Conservation (phyloP, 2,797 vertebrate genomes). For the Eulemur coronatus region DNA sequence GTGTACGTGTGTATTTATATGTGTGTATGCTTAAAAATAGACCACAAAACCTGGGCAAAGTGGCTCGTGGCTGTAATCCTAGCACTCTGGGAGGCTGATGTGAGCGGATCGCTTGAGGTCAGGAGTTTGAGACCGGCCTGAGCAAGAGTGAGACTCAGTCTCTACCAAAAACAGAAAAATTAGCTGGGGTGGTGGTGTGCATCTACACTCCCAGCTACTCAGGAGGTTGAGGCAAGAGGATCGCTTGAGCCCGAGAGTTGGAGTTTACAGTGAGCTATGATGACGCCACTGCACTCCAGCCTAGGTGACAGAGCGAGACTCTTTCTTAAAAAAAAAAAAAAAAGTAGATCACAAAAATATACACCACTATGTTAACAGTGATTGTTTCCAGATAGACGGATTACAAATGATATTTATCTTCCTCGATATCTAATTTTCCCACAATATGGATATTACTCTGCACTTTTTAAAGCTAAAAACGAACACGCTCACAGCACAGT, state of each 20-base stretch:
- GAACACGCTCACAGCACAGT: not conserved
- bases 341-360: slow-evolving; percentile 1
- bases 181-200: not conserved
- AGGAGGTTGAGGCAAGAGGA: too few relatives aligned
- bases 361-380: not conserved
- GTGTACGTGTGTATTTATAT: not conserved
- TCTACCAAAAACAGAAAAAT: not conserved
- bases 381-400: not conserved
- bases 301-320: too few relatives aligned
- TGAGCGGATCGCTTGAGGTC: not conserved
- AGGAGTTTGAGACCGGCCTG: not conserved
- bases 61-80: not conserved
- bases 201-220: too few relatives aligned
- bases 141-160: not conserved
- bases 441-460: not conserved
- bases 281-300: too few relatives aligned
- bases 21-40: not conserved
- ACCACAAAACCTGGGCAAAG: not conserved
- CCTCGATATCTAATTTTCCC: not conserved
- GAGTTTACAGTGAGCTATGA: too few relatives aligned
- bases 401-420: not conserved
- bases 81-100: not conserved
- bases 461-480: not conserved
- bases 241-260: too few relatives aligned
- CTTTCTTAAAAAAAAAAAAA: not conserved